Evolutionary conservation across 92 coral and sea anemone species (phyloP).

Genomic region (Parazoanthus swiftii): DNA sequence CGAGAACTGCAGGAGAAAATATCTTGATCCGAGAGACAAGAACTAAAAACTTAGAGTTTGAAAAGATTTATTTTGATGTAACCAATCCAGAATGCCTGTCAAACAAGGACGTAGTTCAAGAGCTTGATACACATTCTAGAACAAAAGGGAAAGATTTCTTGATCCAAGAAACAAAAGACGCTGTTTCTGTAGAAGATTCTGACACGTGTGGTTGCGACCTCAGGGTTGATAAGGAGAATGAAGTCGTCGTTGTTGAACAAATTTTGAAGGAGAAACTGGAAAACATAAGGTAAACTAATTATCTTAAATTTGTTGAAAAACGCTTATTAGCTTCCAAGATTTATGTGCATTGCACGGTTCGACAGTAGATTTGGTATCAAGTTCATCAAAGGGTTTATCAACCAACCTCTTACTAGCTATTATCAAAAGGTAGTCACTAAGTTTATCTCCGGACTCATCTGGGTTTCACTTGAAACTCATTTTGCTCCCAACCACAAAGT

Average conservation of each 20-base stretch:
- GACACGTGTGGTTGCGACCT: constrained; percentile 12
- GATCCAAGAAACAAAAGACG: background rate
- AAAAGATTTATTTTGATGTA: background rate
- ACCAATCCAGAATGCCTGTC: background rate
- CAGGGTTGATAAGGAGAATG: constrained; percentile 53
- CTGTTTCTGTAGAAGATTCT: background rate
- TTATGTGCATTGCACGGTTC: no score
- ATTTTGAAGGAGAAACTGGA: constrained; percentile 56
- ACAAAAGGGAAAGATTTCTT: background rate
- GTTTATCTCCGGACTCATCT: no score
- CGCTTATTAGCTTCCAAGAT: no score
- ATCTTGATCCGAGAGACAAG: background rate
- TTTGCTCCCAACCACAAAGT: no score
- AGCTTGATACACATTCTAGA: background rate
- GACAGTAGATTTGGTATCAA: no score
- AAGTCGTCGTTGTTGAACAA: constrained; percentile 45
- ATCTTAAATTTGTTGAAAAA: no score
- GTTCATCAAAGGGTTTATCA: no score
- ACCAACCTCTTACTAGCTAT: no score
- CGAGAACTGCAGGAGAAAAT: background rate
- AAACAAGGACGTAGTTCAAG: background rate
- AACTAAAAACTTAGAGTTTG: background rate
- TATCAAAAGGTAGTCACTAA: no score
- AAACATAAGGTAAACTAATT: constrained; percentile 48
- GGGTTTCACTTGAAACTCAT: no score